These are phyloP conservation scores for Trichogramma pretiosum DNA, from an alignment of 1,140 invertebrate genomes.

Conservation along the genomic window DNA sequence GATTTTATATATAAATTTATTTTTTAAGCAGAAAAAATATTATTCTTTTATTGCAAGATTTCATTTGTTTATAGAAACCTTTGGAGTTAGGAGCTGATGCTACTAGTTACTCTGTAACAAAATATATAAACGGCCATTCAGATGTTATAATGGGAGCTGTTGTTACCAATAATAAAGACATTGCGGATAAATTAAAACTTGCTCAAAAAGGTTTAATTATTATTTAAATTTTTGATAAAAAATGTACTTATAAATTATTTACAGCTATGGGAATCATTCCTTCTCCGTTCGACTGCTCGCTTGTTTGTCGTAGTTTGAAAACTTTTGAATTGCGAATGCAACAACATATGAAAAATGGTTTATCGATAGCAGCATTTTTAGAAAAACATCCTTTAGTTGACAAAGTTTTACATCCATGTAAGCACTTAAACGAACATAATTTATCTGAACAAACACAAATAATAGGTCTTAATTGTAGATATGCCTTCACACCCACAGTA, in stretches of 20 bases:
- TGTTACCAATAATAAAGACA: conserved; percentile 62
- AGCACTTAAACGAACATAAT: too few relatives aligned
- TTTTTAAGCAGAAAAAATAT: too few relatives aligned
- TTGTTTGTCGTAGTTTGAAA: conserved; percentile 90
- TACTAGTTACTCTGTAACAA: conserved; percentile 87
- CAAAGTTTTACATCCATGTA: conserved; percentile 79
- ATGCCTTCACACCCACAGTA: conserved; percentile 88
- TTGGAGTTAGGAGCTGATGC: conserved; percentile 87
- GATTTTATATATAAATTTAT: too few relatives aligned
- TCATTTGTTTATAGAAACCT: too few relatives aligned
- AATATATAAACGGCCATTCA: conserved; percentile 97
- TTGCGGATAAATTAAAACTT: conserved; percentile 68
- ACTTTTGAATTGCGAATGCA: conserved; percentile 89
- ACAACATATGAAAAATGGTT: conserved; percentile 70
- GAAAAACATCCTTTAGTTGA: conserved; percentile 69
- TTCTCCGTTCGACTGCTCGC: conserved; percentile 91
- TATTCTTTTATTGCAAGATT: too few relatives aligned
- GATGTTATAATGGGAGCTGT: conserved; percentile 95
- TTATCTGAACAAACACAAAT: too few relatives aligned
- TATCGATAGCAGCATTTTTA: conserved; percentile 71
- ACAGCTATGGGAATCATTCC: conserved; percentile 85
- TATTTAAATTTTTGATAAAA: conserved; percentile 11
- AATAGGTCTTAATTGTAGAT: conserved; percentile 51
- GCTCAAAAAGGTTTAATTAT: conserved; percentile 74
- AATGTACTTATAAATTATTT: conserved; percentile 19